phyloP scores from a whole-genome alignment of 2,797 vertebrate genomes.

The Poeciliopsis gracilis region DNA sequence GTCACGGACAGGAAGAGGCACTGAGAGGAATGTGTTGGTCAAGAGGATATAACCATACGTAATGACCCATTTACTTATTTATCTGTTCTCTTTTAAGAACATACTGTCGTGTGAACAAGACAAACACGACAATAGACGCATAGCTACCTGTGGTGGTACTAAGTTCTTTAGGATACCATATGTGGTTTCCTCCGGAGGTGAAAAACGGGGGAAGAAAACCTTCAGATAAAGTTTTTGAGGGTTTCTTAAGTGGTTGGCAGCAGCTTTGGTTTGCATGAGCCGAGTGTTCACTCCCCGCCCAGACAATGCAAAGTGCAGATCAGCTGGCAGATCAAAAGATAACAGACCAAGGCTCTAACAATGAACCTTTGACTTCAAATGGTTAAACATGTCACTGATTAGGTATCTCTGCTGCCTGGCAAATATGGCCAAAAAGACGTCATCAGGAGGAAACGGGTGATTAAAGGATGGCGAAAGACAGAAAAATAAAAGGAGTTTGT shows the following conservation, averaged over 20 bases:
- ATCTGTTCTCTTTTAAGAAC: conserved; percentile 4
- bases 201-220: neutral
- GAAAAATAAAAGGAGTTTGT: neutral
- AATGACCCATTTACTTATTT: neutral
- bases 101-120: neutral
- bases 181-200: conserved; percentile 21
- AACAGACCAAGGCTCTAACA: conserved; percentile 1
- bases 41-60: conserved; percentile 22
- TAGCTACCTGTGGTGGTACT: neutral
- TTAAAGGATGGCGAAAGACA: neutral
- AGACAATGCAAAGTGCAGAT: conserved; percentile 2
- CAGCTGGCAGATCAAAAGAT: conserved; percentile 4
- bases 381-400: conserved; percentile 1
- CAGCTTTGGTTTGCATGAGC: conserved; percentile 9
- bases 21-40: conserved; percentile 50
- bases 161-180: neutral
- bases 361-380: conserved; percentile 12
- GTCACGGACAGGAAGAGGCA: conserved; percentile 53
- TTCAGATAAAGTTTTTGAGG: neutral
- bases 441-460: neutral
- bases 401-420: conserved; percentile 12
- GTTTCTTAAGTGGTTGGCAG: neutral
- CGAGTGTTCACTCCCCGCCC: neutral
- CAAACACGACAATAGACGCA: conserved; percentile 11
- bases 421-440: conserved; percentile 10